These are phyloP conservation scores for Himalopsyche anomala DNA, from an alignment of 2,888 invertebrate genomes.

Conservation along the genomic window DNA sequence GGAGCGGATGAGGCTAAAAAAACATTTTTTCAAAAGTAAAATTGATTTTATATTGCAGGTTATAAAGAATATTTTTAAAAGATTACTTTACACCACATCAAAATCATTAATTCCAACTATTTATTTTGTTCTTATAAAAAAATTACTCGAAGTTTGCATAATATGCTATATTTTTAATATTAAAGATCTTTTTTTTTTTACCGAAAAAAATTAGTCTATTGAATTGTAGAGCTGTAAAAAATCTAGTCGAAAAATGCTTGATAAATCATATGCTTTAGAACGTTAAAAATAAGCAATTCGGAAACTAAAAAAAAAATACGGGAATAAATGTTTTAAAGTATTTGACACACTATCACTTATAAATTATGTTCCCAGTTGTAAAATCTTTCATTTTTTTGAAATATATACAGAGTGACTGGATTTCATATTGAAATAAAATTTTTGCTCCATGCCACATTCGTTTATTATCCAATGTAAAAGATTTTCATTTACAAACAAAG, in stretches of 20 bases:
- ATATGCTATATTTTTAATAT: background rate
- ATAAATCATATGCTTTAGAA: background rate
- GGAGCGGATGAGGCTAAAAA: too few species aligned
- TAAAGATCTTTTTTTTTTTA: background rate
- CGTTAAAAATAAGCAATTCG: background rate
- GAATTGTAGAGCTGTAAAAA: too few species aligned
- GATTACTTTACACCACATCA: too few species aligned
- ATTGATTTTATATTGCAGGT: too few species aligned
- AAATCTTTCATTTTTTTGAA: background rate
- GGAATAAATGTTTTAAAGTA: background rate
- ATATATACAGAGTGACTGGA: background rate
- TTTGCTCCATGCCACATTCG: background rate
- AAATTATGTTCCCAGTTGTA: slow-evolving; percentile 5
- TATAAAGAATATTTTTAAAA: too few species aligned
- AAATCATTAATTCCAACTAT: too few species aligned
- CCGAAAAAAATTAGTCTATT: too few species aligned
- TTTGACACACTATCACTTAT: slow-evolving; percentile 38
- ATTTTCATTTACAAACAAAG: slow-evolving; percentile 56
- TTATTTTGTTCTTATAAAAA: too few species aligned
- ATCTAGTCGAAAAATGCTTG: background rate
- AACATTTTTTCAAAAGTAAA: too few species aligned
- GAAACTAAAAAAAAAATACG: background rate
- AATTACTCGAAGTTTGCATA: background rate
- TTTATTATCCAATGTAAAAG: background rate
- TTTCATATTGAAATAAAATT: background rate